Evolutionary conservation across 2,888 invertebrate genomes (phyloP), one percentile per base, ranked within the genome.

Genomic region (Plemyria rubiginata): DNA sequence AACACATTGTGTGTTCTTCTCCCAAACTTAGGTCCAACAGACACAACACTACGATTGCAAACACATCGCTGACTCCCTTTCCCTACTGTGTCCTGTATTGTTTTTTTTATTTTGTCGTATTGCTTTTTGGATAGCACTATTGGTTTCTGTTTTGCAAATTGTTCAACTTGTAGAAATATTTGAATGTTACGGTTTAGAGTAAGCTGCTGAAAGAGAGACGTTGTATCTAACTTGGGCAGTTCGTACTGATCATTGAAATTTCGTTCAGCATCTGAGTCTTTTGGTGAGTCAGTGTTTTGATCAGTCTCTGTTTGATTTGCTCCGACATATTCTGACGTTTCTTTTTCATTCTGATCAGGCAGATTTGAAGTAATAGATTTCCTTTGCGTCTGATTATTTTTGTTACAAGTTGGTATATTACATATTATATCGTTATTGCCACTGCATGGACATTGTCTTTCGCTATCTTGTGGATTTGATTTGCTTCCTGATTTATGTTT

Each of bases 21-120:
- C 32, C 65, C 72, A 68, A 75, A 82, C 1, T 84, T 65, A 46
- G 81, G 75, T 4, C 83, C 82, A 0, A 85, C 58, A 4, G 80
- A 84, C 38, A 85, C 62, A 3, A 78, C 60, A 66, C 78, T 79
- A n/a, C 51, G 68, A 55, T 73, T 72, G 54, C 62, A 67, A 16
- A 54, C 9, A 12, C 63, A 60, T 29, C 43, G 65, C 62, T 50
- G 62, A 54, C 59, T 72, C 61, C 60, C 66, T 70, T 57, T 63
- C 67, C 41, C 6, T 36, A 74, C 36, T 52, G 56, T 51, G 74
- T 68, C 79, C 63, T 82, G 80, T 54, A 89, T 84, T 1, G 79
- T 81, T 72, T 70, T 83, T 66, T 83, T 90, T 4, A 91, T 79
- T 79, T 84, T 88, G 1, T 79, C 71, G 49, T 89, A 90, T 73